Evolutionary conservation across 2,888 invertebrate genomes (phyloP), one percentile per base, ranked within the genome.

Genomic region (Tryphoninae sp.): DNA sequence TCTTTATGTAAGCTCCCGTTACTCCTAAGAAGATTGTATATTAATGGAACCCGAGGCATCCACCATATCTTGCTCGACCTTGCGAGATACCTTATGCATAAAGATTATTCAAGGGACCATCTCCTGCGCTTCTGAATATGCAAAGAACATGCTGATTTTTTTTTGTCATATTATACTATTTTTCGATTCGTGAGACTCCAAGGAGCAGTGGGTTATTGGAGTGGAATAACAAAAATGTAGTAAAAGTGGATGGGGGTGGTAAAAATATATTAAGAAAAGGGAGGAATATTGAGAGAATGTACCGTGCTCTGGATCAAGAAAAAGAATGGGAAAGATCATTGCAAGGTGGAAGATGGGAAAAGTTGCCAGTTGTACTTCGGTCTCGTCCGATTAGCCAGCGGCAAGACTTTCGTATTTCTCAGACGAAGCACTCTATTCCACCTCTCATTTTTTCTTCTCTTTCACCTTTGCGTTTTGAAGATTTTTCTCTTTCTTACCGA

Each of bases 11-110:
- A 80, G 67, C 80, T 80, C 61, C 55, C 16, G 53, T 23, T 61
- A 72, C 55, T 67, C 76, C 76, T 51, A 23, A 16, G 33, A 65
- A 72, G 80, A 72, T 55, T 49, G 65, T 72, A 72, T 72, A 80
- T 76, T 80, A 80, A 80, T 80, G 67, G 72, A 64, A 76, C 59
- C 76, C 55, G 65, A 65, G 64, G 71, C 76, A 55, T 74, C 67
- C 69, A 71, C 69, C 64, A 59, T 59, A 69, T 69, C 79, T 19
- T 80, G 8, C 64, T 23, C 19, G 65, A 72, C 67, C 55, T 59
- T 49, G 22, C 19, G 19, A 51, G 74, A 16, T 53, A 49, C 53
- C 67, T 80, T 80, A 80, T 80, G 80, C 80, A 80, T 76, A 76
- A 80, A 80, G 80, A 80, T 76, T 80, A 76, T 75, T 76, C 45